These are phyloP conservation scores for Agriopis leucophaearia DNA, from an alignment of 2,888 invertebrate species.

Conservation along the genomic window DNA sequence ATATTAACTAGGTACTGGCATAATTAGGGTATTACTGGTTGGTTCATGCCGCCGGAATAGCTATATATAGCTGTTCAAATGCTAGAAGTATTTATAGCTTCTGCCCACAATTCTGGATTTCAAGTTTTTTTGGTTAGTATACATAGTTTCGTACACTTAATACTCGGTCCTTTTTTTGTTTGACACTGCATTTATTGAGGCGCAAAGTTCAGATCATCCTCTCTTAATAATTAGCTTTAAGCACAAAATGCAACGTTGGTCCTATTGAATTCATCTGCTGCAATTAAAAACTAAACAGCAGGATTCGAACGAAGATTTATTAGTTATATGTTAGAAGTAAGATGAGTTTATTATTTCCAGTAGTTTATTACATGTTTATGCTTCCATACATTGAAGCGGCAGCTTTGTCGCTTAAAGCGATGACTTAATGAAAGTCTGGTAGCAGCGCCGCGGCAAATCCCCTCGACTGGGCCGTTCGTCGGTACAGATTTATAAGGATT, in stretches of 20 bases:
- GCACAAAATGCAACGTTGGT: no score
- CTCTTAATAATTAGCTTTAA: no score
- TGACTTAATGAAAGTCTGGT: constrained; percentile 75
- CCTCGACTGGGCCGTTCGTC: constrained; percentile 55
- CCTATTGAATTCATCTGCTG: not conserved
- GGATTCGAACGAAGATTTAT: not conserved
- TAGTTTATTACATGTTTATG: constrained; percentile 43
- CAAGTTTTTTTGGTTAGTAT: no score
- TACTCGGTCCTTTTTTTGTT: no score
- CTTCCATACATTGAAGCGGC: constrained; percentile 48
- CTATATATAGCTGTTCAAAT: constrained; percentile 6
- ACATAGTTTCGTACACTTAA: not conserved
- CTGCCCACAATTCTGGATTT: not conserved
- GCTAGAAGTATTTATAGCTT: constrained; percentile 3
- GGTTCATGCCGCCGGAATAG: constrained; percentile 6
- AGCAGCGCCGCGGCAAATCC: constrained; percentile 47
- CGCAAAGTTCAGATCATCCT: no score
- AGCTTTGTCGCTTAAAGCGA: constrained; percentile 69
- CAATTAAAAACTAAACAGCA: not conserved
- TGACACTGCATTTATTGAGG: no score
- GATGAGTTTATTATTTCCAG: not conserved
- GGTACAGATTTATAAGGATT: constrained; percentile 68
- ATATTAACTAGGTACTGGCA: constrained; percentile 12
- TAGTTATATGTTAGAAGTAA: not conserved
- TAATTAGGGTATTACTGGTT: constrained; percentile 22